These are phyloP conservation scores for Paralichthys olivaceus DNA, from an alignment of 2,113 vertebrate species.

Conservation along the genomic window DNA sequence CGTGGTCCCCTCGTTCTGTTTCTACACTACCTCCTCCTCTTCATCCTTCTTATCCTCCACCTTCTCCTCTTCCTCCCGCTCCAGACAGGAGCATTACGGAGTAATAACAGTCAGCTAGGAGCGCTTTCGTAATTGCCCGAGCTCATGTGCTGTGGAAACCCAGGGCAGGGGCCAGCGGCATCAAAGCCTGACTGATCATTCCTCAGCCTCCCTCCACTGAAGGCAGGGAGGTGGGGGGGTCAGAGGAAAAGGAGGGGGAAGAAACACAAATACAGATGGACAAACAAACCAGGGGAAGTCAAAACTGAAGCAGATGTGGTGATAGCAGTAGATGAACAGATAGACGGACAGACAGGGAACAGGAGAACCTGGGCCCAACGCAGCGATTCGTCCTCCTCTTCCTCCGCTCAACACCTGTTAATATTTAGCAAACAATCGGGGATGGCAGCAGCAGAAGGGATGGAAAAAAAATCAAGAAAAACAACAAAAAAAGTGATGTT, in stretches of 20 bases:
- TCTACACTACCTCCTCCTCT: background rate
- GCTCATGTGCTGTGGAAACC: conserved; percentile 76
- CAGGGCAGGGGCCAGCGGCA: conserved; percentile 76
- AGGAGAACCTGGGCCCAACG: conserved; percentile 30
- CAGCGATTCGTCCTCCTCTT: conserved; percentile 21
- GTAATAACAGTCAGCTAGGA: conserved; percentile 74
- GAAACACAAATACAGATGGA: conserved; percentile 78
- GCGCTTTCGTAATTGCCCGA: conserved; percentile 73
- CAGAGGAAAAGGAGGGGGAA: conserved; percentile 34
- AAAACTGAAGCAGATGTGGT: conserved; percentile 82
- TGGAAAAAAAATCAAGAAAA: conserved; percentile 46
- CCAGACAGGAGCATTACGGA: conserved; percentile 63
- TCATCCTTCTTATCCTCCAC: conserved; percentile 17
- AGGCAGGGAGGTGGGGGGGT: background rate
- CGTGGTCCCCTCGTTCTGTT: background rate
- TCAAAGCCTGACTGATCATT: conserved; percentile 80
- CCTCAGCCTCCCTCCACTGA: conserved; percentile 67
- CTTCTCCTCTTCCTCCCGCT: conserved; percentile 38
- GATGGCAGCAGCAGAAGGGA: conserved; percentile 28
- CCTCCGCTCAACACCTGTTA: conserved; percentile 69
- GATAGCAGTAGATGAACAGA: conserved; percentile 62
- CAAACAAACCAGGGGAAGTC: conserved; percentile 76
- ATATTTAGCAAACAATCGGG: conserved; percentile 76
- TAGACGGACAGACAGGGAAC: conserved; percentile 43
- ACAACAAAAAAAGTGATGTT: conserved; percentile 67